A percentile compares a stretch with the other conserved stretches of the same genome.
Conservation (phyloP, 1,140 invertebrate species). For the Danaus melanippus region DNA sequence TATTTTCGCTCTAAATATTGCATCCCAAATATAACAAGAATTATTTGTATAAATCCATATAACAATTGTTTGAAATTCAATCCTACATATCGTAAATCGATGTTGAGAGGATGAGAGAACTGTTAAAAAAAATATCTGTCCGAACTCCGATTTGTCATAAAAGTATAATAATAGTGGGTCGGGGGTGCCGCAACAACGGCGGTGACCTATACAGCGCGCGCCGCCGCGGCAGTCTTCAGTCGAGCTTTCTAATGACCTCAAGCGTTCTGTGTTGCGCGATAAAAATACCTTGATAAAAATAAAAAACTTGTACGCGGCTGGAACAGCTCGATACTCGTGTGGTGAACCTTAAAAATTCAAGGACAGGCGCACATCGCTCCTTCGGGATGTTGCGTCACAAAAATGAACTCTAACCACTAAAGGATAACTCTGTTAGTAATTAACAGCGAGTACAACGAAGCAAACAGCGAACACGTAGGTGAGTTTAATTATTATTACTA, state of each 20-base stretch:
- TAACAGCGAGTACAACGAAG: slow-evolving; percentile 34
- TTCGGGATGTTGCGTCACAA: slow-evolving; percentile 29
- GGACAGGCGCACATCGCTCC: slow-evolving; percentile 44
- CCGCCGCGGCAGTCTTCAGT: slow-evolving; percentile 68
- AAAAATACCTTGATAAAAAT: slow-evolving; percentile 33
- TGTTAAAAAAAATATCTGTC: slow-evolving; percentile 35
- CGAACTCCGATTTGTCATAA: slow-evolving; percentile 68
- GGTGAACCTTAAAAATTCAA: slow-evolving; percentile 27
- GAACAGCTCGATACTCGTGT: slow-evolving; percentile 43
- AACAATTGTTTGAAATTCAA: no score
- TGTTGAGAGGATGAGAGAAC: no score
- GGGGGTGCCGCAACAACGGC: slow-evolving; percentile 63
- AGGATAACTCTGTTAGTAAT: slow-evolving; percentile 57
- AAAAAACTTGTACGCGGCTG: slow-evolving; percentile 46
- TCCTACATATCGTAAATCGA: no score
- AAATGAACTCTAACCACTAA: slow-evolving; percentile 58
- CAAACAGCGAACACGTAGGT: slow-evolving; percentile 38
- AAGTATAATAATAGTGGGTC: slow-evolving; percentile 71
- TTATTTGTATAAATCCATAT: no score
- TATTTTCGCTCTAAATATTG: no score
- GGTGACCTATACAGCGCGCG: slow-evolving; percentile 64
- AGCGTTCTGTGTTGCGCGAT: slow-evolving; percentile 57
- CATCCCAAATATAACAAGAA: no score
- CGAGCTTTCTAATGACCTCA: slow-evolving; percentile 69
- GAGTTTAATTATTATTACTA: slow-evolving; percentile 15